These are phyloP conservation scores for Cebidichthys violaceus DNA, from an alignment of 2,113 vertebrate genomes.

Conservation along the genomic window DNA sequence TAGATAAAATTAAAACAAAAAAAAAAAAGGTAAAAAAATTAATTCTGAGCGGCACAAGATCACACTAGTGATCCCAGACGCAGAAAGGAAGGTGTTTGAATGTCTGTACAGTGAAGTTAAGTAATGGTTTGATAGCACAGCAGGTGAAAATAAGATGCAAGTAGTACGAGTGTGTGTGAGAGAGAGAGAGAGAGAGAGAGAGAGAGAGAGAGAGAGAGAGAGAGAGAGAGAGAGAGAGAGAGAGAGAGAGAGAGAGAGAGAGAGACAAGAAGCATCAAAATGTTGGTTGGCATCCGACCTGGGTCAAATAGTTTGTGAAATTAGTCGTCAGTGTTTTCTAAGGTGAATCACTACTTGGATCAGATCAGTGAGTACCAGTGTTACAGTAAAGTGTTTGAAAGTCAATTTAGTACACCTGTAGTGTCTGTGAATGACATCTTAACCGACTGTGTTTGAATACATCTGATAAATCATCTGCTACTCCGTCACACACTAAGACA, in stretches of 20 bases:
- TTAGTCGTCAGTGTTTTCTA: constrained; percentile 48
- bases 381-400: constrained; percentile 41
- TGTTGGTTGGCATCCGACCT: constrained; percentile 35
- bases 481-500: constrained; percentile 47
- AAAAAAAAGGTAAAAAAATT: constrained; percentile 21
- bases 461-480: constrained; percentile 48
- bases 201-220: too few species aligned
- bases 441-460: constrained; percentile 36
- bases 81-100: constrained; percentile 46
- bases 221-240: too few species aligned
- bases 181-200: too few species aligned
- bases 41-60: constrained; percentile 17
- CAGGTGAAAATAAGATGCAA: constrained; percentile 60
- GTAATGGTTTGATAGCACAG: constrained; percentile 32
- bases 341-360: constrained; percentile 51
- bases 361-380: constrained; percentile 32
- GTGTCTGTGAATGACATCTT: constrained; percentile 40
- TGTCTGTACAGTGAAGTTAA: constrained; percentile 52
- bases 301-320: constrained; percentile 71
- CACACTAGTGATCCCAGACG: constrained; percentile 29
- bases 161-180: too few species aligned
- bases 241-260: too few species aligned
- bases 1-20: constrained; percentile 21
- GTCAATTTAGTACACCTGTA: constrained; percentile 21
- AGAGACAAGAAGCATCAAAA: constrained; percentile 30